phyloP scores from a whole-genome alignment of 1,140 invertebrate genomes.

The Schlechtendalia chinensis region DNA sequence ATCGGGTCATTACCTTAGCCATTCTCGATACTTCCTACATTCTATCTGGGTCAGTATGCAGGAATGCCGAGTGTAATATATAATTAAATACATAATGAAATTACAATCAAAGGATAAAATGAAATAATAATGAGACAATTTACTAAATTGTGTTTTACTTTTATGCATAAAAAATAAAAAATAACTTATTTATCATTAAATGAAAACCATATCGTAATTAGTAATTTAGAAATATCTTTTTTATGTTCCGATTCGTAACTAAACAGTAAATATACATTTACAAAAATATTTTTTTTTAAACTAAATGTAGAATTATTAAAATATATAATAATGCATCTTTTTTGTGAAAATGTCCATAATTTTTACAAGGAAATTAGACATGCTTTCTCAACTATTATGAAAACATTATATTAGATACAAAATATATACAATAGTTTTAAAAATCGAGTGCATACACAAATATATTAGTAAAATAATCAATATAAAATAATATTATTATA shows the following conservation, averaged over 20 bases:
- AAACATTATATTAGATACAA: neutral
- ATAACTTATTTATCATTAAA: neutral
- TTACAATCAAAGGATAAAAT: conserved; percentile 14
- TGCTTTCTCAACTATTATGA: conserved; percentile 1
- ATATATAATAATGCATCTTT: neutral
- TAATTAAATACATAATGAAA: conserved; percentile 41
- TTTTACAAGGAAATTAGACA: conserved; percentile 2
- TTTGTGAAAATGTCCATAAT: too few species aligned
- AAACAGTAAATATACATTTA: neutral
- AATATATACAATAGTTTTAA: neutral
- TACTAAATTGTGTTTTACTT: neutral
- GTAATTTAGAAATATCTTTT: neutral
- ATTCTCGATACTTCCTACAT: conserved; percentile 47
- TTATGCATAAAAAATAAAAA: neutral
- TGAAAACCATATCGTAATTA: neutral
- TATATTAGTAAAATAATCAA: neutral
- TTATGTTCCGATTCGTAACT: neutral
- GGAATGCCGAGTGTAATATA: conserved; percentile 36
- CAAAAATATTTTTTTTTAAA: neutral
- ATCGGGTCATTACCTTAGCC: conserved; percentile 47
- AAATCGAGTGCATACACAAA: neutral
- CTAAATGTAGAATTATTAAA: neutral
- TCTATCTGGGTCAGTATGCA: conserved; percentile 43
- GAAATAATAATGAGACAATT: neutral
- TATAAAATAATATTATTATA: neutral